Conservation (phyloP, 1,140 invertebrate species). For the Lithobius niger region DNA sequence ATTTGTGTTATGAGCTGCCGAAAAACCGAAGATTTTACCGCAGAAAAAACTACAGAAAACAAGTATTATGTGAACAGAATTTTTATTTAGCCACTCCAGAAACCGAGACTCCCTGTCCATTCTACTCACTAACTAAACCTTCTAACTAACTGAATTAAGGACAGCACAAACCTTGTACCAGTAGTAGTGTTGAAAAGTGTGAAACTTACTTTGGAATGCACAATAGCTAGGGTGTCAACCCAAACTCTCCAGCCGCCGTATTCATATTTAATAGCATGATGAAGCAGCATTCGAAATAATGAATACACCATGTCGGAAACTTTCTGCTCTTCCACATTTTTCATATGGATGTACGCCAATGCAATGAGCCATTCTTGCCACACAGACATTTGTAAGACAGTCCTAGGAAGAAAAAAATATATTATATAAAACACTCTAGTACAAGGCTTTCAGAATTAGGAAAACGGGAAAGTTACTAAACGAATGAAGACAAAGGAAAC, state of each 20-base stretch:
- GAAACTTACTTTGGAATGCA: conserved; percentile 95
- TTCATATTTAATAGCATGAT: conserved; percentile 98
- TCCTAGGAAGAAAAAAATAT: conserved; percentile 41
- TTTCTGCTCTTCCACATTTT: conserved; percentile 87
- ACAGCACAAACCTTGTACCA: neutral
- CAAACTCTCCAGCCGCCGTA: conserved; percentile 99
- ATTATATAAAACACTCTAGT: conserved; percentile 10
- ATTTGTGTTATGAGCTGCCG: no score
- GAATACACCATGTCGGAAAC: conserved; percentile 97
- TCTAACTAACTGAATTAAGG: no score
- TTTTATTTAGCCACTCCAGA: no score
- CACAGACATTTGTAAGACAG: conserved; percentile 97
- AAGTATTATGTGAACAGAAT: no score
- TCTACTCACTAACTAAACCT: no score
- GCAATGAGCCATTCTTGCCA: conserved; percentile 99
- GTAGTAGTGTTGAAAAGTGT: neutral
- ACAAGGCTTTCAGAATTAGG: no score
- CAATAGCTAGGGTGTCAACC: conserved; percentile 98
- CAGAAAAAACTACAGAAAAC: no score
- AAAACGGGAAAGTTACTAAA: no score
- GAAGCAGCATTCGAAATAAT: conserved; percentile 89
- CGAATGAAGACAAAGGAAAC: no score
- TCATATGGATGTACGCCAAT: conserved; percentile 94
- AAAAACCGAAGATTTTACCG: no score
- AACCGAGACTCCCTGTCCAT: no score